Base-by-base conservation (phyloP, 30 jellyfish, hydroid and myxozoan genomes). In the Chrysaora quinquecirrha region DNA sequence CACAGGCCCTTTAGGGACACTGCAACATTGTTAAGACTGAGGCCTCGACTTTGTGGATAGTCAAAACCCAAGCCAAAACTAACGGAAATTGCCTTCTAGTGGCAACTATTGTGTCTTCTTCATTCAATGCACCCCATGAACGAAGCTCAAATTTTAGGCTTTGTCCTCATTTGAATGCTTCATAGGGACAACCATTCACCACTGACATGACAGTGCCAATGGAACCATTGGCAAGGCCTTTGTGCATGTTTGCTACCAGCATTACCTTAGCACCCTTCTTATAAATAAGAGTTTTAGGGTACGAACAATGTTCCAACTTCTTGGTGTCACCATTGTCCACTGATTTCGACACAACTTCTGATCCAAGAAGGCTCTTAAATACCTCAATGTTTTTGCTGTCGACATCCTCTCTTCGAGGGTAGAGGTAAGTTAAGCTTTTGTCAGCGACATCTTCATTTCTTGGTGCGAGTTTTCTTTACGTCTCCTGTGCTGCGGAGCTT, bases 11-110 rank as follows among this genome's bases (percentile, higher is more conserved):
- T 43, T 16, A 43, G 16, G 9, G 58, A 43, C 16, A 43, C 58
- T 43, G 58, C 58, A 43, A 43, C 12, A 43, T 43, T 43, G 9
- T 43, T 43, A 43, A 43, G 58, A 43, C 58, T 43, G 58, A 43
- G 58, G 58, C 58, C 58, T 43, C 16, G 58, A 43, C 58, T 43
- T 43, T 43, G 58, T 43, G 58, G 58, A 43, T 43, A 43, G 58
- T 43, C 58, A 43, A 16, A 43, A 16, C 58, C 58, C 58, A 43
- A 43, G 58, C 58, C 58, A 43, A 43, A 43, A 43, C 58, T 43
- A 43, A 43, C 58, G 58, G 58, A 43, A 43, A 43, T 43, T 43
- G 58, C 58, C 58, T 43, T 9, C 58, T 9, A 43, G 58, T 43
- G 9, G 58, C 58, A 43, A 43, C 16, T 16, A 16, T 43, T 43